Percentiles rank a stretch among this genome's conserved stretches.
Conservation (phyloP, 1,140 invertebrate genomes). For the Rhysida immarginata region DNA sequence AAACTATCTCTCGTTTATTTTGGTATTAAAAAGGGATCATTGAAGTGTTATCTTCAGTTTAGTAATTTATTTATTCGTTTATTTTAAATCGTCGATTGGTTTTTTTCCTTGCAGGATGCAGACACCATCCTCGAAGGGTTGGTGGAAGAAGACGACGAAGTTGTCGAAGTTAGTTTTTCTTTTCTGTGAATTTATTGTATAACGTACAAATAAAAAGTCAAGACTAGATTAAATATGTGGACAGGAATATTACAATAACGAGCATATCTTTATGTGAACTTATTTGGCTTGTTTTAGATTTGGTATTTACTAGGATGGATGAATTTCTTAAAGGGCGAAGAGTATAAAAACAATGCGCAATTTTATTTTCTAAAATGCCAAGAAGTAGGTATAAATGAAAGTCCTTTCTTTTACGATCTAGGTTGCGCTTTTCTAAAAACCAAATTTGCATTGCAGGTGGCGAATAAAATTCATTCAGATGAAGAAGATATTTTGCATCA, state of each 20-base stretch:
- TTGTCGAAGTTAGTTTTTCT: conserved; percentile 16
- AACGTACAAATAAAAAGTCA: not conserved
- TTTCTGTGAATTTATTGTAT: not conserved
- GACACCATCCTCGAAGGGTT: conserved; percentile 23
- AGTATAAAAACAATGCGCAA: conserved; percentile 27
- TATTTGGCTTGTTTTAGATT: not conserved
- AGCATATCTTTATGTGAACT: too few relatives aligned
- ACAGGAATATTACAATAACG: too few relatives aligned
- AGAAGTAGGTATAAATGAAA: too few relatives aligned
- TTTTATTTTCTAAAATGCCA: too few relatives aligned
- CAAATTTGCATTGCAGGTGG: not conserved
- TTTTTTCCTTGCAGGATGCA: conserved; percentile 18
- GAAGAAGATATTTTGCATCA: not conserved
- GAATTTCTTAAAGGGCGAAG: conserved; percentile 27
- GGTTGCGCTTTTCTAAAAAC: not conserved
- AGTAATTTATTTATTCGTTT: too few relatives aligned
- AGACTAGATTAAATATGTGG: not conserved
- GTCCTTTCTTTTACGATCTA: too few relatives aligned
- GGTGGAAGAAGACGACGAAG: conserved; percentile 27
- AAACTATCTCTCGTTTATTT: too few relatives aligned
- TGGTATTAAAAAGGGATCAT: too few relatives aligned
- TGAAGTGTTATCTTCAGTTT: too few relatives aligned
- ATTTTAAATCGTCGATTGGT: too few relatives aligned
- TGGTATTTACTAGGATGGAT: conserved; percentile 26
- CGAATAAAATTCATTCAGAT: not conserved